Base-by-base conservation (phyloP, 2,888 invertebrate genomes). In the Acleris holmiana region DNA sequence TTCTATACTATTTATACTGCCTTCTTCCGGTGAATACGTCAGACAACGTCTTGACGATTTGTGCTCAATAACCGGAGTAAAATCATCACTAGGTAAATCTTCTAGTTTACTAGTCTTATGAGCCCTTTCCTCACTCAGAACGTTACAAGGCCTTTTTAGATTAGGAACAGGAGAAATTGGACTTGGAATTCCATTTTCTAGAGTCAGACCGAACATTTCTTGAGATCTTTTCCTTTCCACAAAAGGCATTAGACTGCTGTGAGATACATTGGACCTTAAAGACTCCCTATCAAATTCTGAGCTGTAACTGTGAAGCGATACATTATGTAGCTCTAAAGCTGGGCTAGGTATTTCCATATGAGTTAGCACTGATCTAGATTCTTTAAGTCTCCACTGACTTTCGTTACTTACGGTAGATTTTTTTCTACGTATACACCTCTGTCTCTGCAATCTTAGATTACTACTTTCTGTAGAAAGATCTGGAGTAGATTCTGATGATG, bases 21-120 rank as follows among this genome's bases (percentile, higher is more conserved):
- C 82, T 60, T 93, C 93, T 62, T 93, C 93, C 10, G 94, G 93
- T 17, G 94, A 94, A 77, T 93, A 94, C 13, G 94, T 94, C 7
- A 94, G 77, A 74, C 94, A 94, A 63, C 94, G 87, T 74, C 94
- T 91, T 5, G 90, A 88, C 13, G 92, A 89, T 63, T 88, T 91
- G 61, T 91, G 89, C 68, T 92, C 93, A 59, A 92, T 89, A 0
- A 91, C 80, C 1, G 93, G 93, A 48, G 93, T 93, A 46, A 80
- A 85, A 0, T 76, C 80, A 65, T 91, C 88, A 67, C 71, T 78
- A 25, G 84, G 79, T 17, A 89, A 68, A 17, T 93, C 93, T 18
- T 93, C 91, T 25, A 93, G 76, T 69, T 93, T 94, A 65, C 93
- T 93, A 1, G 91, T 91, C 62, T 93, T 93, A 69, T 93, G 82